A percentile compares a stretch with the other conserved stretches of the same genome.
phyloP scores from a whole-genome alignment of 2,888 invertebrate species.

The Drosophila falleni region DNA sequence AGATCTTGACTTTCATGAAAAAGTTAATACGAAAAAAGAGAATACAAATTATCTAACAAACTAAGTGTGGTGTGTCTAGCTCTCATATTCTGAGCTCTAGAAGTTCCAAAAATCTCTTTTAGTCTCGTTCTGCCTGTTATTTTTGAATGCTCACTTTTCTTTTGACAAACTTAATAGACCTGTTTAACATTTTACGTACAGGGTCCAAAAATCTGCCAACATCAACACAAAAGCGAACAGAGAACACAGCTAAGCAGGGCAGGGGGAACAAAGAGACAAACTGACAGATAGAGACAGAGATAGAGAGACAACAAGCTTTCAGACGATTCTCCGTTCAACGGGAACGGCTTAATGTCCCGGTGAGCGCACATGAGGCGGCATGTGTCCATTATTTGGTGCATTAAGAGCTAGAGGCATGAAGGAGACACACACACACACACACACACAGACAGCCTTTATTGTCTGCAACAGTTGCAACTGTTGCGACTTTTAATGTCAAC shows the following conservation, averaged over 20 bases:
- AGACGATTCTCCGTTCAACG: slow-evolving; percentile 42
- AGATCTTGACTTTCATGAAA: no score
- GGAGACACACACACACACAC: slow-evolving; percentile 18
- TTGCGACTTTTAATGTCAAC: slow-evolving; percentile 76
- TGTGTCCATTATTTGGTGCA: slow-evolving; percentile 69
- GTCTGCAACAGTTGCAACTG: slow-evolving; percentile 67
- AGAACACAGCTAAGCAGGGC: not conserved
- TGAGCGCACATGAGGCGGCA: slow-evolving; percentile 42
- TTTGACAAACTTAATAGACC: not conserved
- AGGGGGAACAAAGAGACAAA: not conserved
- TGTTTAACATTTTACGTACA: no score
- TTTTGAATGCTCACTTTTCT: no score
- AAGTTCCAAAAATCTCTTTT: no score
- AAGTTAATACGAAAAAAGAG: no score
- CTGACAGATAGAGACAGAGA: not conserved
- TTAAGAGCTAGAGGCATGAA: slow-evolving; percentile 39
- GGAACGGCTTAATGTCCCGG: slow-evolving; percentile 56
- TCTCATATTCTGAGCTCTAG: no score
- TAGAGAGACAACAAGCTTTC: slow-evolving; percentile 12
- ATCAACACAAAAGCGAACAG: slow-evolving; percentile 36
- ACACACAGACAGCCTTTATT: slow-evolving; percentile 69
- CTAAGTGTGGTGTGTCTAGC: no score
- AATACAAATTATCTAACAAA: no score
- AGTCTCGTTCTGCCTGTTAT: no score
- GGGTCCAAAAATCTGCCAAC: slow-evolving; percentile 32